Percentiles rank a stretch among this genome's conserved stretches.
Conservation (phyloP, 1,140 invertebrate species). For the Lasaia peninsularis region DNA sequence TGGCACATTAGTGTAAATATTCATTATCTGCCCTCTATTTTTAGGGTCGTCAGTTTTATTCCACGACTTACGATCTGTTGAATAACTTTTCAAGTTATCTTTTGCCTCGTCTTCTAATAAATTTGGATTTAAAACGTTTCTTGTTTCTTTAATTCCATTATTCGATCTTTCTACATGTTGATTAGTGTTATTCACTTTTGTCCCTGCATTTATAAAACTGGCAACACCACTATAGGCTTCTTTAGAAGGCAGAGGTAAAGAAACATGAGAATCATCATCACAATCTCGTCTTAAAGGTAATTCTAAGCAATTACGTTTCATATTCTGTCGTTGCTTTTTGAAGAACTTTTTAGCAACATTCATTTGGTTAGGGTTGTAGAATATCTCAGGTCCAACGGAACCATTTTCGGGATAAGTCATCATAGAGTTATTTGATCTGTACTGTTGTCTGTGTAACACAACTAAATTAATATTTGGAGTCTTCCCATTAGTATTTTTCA, state of each 20-base stretch:
- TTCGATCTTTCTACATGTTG: conserved; percentile 82
- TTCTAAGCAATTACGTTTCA: conserved; percentile 86
- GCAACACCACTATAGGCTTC: conserved; percentile 80
- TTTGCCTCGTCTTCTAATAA: conserved; percentile 79
- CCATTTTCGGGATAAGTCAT: conserved; percentile 82
- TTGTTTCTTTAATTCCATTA: conserved; percentile 72
- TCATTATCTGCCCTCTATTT: conserved; percentile 79
- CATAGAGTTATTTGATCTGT: conserved; percentile 82
- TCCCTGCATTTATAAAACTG: conserved; percentile 81
- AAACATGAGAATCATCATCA: conserved; percentile 79
- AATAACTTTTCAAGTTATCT: conserved; percentile 72
- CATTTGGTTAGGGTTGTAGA: conserved; percentile 95
- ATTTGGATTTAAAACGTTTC: conserved; percentile 78
- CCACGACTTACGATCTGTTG: conserved; percentile 51
- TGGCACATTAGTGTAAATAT: conserved; percentile 86
- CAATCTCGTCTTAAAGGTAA: conserved; percentile 80
- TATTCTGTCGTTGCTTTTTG: conserved; percentile 88
- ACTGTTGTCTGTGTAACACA: conserved; percentile 83
- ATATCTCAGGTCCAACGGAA: conserved; percentile 84
- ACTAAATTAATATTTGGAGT: conserved; percentile 81
- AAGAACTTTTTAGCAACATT: conserved; percentile 95
- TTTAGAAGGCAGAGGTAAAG: conserved; percentile 69
- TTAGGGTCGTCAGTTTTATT: conserved; percentile 60
- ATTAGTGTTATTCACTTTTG: conserved; percentile 88
- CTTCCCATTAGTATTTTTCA: conserved; percentile 65